Conservation (phyloP, 2,888 invertebrate genomes). For the Scaptomyza flava region DNA sequence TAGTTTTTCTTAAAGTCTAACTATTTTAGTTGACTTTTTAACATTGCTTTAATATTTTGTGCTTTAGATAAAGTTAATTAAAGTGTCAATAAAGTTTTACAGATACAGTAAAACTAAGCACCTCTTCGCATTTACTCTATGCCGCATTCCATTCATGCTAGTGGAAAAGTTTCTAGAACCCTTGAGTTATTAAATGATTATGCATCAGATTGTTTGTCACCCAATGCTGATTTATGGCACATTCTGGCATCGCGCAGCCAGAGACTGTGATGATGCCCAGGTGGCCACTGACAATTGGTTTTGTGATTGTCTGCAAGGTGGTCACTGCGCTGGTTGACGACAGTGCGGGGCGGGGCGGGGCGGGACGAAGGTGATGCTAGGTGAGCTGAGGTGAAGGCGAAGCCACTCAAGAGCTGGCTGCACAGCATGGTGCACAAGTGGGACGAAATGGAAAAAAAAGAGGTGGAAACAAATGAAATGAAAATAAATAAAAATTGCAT, state of each 20-base stretch:
- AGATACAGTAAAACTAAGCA: no score
- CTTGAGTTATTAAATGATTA: neutral
- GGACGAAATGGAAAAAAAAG: slow-evolving; percentile 26
- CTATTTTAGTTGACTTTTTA: neutral
- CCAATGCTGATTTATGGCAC: slow-evolving; percentile 7
- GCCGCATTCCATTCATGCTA: neutral
- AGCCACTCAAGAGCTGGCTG: slow-evolving; percentile 62
- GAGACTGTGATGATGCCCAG: slow-evolving; percentile 46
- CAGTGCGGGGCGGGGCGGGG: slow-evolving; percentile 2
- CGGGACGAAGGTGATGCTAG: neutral
- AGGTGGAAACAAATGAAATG: slow-evolving; percentile 37
- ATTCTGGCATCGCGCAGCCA: slow-evolving; percentile 26
- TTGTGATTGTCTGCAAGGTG: slow-evolving; percentile 25
- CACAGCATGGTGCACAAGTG: slow-evolving; percentile 35
- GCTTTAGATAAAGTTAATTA: no score
- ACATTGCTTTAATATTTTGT: no score
- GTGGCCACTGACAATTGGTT: slow-evolving; percentile 48
- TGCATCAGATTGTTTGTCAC: neutral
- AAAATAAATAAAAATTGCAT: slow-evolving; percentile 65
- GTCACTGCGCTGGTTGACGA: neutral
- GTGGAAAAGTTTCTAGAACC: neutral
- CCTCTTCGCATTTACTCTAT: no score
- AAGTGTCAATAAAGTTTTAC: no score
- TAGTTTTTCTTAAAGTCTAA: neutral
- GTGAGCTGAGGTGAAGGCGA: slow-evolving; percentile 27